Evolutionary conservation across 2,797 vertebrate species (phyloP).

Genomic region (Phyllotis vaccarum): DNA sequence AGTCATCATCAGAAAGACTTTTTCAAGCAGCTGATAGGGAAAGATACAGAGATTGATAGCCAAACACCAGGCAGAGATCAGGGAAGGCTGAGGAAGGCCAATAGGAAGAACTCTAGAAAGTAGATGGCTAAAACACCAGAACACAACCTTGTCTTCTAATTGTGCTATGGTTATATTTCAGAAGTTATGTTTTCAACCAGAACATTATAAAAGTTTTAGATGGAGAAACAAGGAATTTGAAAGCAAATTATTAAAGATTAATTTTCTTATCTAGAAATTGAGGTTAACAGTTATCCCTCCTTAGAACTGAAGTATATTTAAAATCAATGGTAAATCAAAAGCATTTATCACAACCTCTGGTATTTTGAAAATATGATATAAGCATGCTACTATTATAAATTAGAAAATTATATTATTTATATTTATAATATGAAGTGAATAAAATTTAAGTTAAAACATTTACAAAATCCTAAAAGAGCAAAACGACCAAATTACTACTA

Average conservation of each 20-base stretch:
- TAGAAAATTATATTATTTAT: conserved; percentile 61
- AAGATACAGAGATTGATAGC: neutral
- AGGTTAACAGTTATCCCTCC: neutral
- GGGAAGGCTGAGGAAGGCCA: neutral
- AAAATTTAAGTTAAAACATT: conserved; percentile 63
- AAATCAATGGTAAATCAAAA: neutral
- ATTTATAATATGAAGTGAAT: conserved; percentile 46
- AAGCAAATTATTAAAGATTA: conserved; percentile 24
- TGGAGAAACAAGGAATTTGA: neutral
- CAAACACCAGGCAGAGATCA: neutral
- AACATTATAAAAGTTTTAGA: neutral
- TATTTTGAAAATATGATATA: conserved; percentile 8
- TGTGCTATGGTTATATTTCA: neutral
- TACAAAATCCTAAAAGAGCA: conserved; percentile 57
- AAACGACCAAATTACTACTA: conserved; percentile 56
- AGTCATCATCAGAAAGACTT: neutral
- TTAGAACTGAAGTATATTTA: neutral
- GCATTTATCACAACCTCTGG: neutral
- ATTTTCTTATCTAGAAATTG: conserved; percentile 26
- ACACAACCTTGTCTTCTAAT: neutral
- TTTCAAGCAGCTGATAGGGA: neutral
- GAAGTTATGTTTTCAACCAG: neutral
- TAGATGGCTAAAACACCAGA: neutral
- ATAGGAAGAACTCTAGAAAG: neutral
- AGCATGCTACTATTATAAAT: conserved; percentile 40